Base-by-base conservation (phyloP, 2,888 invertebrate genomes). In the Mycalesis mineus region DNA sequence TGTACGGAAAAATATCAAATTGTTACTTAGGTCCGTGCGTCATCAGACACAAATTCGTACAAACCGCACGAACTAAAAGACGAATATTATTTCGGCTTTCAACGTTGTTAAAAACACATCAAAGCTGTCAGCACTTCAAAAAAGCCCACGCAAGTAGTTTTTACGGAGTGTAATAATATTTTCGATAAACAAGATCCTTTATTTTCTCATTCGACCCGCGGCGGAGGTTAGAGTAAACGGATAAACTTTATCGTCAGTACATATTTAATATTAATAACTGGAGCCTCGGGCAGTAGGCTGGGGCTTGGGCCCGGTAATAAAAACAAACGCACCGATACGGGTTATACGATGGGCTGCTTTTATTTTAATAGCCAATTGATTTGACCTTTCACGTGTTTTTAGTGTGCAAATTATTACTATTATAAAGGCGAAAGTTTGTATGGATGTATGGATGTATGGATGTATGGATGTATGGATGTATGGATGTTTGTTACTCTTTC, bases 231-330 rank as follows among this genome's bases (percentile, higher is more conserved):
- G 28, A 50, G 39, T 17, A 8, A 48, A 36, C 8, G 48, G 33
- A 36, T 50, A 9, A 50, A 50, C 28, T 39, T 50, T 50, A 50
- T 48, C 50, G 37, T 39, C 28, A 28, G 29, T 14, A 50, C 50
- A 50, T 50, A 50, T 50, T 50, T 50, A 50, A 50, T 50, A 50
- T 50, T 50, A 50, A 50, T 50, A 50, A 40, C 28, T 29, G 8
- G 39, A 36, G 17, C 48, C 48, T n/a, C 14, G 28, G 36, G 29
- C 22, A 39, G 6, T 22, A 22, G n/a, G n/a, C n/a, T n/a, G n/a
- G n/a, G n/a, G n/a, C 22, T 22, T 5, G 22, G 22, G 22, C 9
- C 14, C 50, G 28, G 39, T 14, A 29, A 39, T 39, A 50, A 50
- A 50, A 50, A 40, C 50, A 50, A 40, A 37, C 50, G 36, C 29